Percentiles rank a stretch among this genome's conserved stretches.
phyloP scores from a whole-genome alignment of 2,113 vertebrate species.

The Callocephalon fimbriatum region DNA sequence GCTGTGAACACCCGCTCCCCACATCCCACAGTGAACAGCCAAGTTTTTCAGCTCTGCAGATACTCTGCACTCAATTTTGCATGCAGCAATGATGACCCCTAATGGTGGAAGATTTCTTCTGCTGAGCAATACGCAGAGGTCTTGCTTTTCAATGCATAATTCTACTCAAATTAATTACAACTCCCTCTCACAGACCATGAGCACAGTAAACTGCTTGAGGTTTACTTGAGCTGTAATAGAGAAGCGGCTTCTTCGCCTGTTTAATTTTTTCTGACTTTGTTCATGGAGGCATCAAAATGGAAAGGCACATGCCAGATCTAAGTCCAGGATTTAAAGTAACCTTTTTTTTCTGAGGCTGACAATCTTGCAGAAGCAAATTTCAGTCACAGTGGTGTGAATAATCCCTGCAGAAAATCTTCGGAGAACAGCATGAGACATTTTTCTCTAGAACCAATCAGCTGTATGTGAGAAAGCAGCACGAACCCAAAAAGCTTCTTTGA shows the following conservation, averaged over 20 bases:
- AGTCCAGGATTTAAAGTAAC: neutral
- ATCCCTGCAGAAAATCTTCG: neutral
- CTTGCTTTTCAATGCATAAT: neutral
- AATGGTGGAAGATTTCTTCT: constrained; percentile 23
- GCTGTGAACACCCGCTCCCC: neutral
- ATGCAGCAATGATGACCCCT: constrained; percentile 46
- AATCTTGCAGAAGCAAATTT: neutral
- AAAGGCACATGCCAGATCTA: neutral
- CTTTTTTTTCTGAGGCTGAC: neutral
- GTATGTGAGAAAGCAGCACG: neutral
- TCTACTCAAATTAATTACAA: neutral
- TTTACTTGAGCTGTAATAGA: neutral
- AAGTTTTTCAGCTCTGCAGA: neutral
- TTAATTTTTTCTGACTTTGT: neutral
- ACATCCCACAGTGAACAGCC: neutral
- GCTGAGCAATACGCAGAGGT: neutral
- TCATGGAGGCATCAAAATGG: neutral
- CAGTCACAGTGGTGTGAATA: neutral
- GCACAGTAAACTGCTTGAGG: neutral
- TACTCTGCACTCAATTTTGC: neutral
- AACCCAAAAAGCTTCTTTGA: neutral
- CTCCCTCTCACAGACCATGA: neutral
- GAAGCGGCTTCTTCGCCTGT: neutral
- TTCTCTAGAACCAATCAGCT: neutral
- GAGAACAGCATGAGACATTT: neutral